These are phyloP conservation scores for Daktulosphaira vitifoliae DNA, from an alignment of 1,140 invertebrate genomes.

Conservation along the genomic window DNA sequence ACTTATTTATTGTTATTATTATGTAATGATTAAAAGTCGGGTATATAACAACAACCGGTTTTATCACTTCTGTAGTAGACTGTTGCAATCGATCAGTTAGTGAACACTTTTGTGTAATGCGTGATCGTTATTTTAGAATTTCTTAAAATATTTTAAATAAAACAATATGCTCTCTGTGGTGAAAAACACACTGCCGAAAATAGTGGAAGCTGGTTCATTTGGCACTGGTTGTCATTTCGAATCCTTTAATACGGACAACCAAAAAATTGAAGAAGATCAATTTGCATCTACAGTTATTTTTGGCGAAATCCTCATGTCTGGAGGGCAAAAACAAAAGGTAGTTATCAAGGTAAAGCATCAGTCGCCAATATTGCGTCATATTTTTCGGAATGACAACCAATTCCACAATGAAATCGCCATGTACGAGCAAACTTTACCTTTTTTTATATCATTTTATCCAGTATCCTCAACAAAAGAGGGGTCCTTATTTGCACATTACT, in stretches of 20 bases:
- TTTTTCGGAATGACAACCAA: not conserved
- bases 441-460: not conserved
- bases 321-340: not conserved
- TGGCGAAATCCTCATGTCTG: not conserved
- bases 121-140: too few relatives aligned
- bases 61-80: too few relatives aligned
- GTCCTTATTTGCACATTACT: not conserved
- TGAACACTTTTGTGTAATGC: too few relatives aligned
- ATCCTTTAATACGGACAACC: not conserved
- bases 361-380: too few relatives aligned
- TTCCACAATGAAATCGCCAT: slow-evolving; percentile 31
- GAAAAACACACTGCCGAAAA: not conserved
- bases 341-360: slow-evolving; percentile 11
- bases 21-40: too few relatives aligned
- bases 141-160: too few relatives aligned
- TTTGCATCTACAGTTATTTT: slow-evolving; percentile 19
- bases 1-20: too few relatives aligned
- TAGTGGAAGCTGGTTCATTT: not conserved
- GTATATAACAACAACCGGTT: too few relatives aligned
- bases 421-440: slow-evolving; percentile 16
- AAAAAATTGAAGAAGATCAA: not conserved
- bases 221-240: not conserved
- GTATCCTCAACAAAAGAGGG: not conserved
- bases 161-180: not conserved
- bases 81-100: too few relatives aligned